Conservation (phyloP, 2,113 vertebrate species). For the Hemichromis elongatus region DNA sequence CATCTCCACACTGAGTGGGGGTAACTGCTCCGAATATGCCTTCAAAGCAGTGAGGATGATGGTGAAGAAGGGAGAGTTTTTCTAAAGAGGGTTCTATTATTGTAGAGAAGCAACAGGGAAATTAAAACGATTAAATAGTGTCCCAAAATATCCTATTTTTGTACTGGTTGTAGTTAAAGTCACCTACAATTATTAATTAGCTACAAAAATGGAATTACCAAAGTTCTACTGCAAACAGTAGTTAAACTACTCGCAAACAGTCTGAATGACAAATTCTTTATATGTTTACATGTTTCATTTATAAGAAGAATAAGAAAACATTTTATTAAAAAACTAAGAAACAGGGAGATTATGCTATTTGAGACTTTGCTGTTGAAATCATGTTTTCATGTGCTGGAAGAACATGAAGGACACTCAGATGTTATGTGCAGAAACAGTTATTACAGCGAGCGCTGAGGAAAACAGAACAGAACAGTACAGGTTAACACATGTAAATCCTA, state of each 20-base stretch:
- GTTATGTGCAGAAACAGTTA: not conserved
- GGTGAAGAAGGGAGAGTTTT: not conserved
- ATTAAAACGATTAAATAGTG: not conserved
- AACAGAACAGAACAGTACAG: not conserved
- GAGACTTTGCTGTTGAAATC: not conserved
- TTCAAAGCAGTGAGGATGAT: not conserved
- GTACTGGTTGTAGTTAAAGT: not conserved
- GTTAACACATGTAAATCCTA: not conserved
- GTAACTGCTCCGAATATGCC: not conserved
- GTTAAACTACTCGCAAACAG: not conserved
- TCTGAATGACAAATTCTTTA: no score
- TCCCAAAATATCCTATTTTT: not conserved
- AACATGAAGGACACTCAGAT: not conserved
- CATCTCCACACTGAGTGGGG: not conserved
- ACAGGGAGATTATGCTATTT: not conserved
- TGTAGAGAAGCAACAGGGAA: not conserved
- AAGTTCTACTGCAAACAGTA: not conserved
- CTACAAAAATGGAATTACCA: not conserved
- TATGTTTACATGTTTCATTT: not conserved
- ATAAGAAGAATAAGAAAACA: not conserved
- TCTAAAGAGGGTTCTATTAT: not conserved
- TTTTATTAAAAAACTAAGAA: not conserved
- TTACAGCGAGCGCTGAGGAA: not conserved
- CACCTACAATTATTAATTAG: not conserved
- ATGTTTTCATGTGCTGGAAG: not conserved